phyloP scores from a whole-genome alignment of 1,140 invertebrate species.

The Drosophila punjabiensis region DNA sequence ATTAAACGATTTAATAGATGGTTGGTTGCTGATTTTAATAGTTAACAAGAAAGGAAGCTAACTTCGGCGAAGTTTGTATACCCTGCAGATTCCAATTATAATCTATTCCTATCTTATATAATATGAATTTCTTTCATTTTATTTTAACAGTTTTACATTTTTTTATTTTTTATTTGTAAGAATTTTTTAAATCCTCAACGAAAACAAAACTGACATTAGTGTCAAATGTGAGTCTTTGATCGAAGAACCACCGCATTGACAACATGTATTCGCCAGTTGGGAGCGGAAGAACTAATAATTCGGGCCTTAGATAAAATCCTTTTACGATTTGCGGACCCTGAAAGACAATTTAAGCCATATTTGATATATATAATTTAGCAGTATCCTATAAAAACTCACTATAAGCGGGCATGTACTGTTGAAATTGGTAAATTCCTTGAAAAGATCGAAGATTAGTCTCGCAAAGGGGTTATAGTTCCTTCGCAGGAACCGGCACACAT shows the following conservation, averaged over 20 bases:
- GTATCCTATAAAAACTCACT: neutral
- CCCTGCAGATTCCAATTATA: no score
- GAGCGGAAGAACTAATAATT: neutral
- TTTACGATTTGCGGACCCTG: neutral
- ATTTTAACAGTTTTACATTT: no score
- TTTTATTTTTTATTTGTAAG: no score
- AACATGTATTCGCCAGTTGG: conserved; percentile 2
- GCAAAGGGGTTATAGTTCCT: neutral
- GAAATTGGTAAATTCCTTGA: conserved; percentile 5
- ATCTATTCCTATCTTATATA: no score
- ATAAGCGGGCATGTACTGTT: neutral
- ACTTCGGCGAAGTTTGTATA: no score
- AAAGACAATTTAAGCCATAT: neutral
- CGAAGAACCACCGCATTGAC: neutral
- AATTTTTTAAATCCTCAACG: neutral
- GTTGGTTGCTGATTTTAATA: no score
- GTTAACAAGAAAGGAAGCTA: no score
- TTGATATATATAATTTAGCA: neutral
- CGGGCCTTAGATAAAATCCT: neutral
- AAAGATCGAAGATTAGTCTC: neutral
- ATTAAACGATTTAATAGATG: no score
- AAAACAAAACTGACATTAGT: conserved; percentile 2
- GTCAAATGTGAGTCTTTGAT: neutral
- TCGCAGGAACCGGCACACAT: neutral
- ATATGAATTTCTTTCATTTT: no score